Evolutionary conservation across 2,888 invertebrate genomes (phyloP).

Genomic region (Schrankia costaestrigalis): DNA sequence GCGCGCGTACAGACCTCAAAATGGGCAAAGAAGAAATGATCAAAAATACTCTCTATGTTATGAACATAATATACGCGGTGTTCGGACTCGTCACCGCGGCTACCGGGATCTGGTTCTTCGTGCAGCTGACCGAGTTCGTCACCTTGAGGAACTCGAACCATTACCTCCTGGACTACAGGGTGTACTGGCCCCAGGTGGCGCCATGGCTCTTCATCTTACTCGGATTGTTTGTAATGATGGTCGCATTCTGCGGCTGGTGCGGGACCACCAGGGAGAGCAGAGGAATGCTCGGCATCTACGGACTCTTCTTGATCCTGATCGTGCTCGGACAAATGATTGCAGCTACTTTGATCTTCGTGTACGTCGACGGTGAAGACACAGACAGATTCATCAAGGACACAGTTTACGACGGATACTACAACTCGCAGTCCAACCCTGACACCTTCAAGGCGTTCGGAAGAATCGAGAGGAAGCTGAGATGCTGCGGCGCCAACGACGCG

Average conservation of each 20-base stretch:
- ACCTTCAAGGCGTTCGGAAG: conserved; percentile 65
- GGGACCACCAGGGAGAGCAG: conserved; percentile 65
- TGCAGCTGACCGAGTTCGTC: conserved; percentile 69
- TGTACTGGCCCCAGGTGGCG: conserved; percentile 75
- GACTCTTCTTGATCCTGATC: conserved; percentile 60
- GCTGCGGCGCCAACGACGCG: conserved; percentile 75
- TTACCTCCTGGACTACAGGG: conserved; percentile 67
- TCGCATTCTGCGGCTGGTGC: conserved; percentile 71
- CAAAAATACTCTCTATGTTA: conserved; percentile 63
- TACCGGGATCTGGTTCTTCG: conserved; percentile 75
- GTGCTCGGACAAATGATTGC: conserved; percentile 62
- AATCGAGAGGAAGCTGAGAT: conserved; percentile 67
- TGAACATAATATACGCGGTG: conserved; percentile 69
- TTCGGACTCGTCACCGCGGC: conserved; percentile 70
- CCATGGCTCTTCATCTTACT: conserved; percentile 74
- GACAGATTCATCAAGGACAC: conserved; percentile 73
- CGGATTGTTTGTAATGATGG: conserved; percentile 63
- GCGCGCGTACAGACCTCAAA: conserved; percentile 48
- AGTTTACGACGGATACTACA: conserved; percentile 74
- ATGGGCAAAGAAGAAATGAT: conserved; percentile 71
- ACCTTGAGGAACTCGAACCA: conserved; percentile 69
- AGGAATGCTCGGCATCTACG: conserved; percentile 65
- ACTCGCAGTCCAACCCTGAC: conserved; percentile 69
- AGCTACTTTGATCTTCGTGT: conserved; percentile 68
- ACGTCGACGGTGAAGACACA: conserved; percentile 71